Conservation (phyloP, 2,797 vertebrate genomes). For the Pagetopsis macropterus region DNA sequence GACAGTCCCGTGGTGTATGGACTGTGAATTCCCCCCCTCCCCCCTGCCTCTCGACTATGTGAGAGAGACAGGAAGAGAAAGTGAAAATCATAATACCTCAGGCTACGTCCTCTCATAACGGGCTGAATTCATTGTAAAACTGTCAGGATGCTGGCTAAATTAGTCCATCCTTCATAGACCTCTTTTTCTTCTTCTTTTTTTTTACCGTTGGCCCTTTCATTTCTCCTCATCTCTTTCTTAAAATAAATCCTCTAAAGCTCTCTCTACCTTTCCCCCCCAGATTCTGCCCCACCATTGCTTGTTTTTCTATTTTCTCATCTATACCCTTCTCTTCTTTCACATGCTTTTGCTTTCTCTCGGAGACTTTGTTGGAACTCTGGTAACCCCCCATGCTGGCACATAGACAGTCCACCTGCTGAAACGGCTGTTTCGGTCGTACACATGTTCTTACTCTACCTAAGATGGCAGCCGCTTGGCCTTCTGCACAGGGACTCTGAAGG, state of each 20-base stretch:
- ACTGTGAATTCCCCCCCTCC: slow-evolving; percentile 14
- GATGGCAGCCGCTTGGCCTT: slow-evolving; percentile 46
- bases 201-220: slow-evolving; percentile 15
- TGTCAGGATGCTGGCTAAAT: slow-evolving; percentile 28
- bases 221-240: not conserved
- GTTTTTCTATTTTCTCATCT: slow-evolving; percentile 6
- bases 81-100: slow-evolving; percentile 53
- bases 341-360: not conserved
- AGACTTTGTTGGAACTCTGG: not conserved
- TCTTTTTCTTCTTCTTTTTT: slow-evolving; percentile 16
- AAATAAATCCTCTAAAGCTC: slow-evolving; percentile 8
- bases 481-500: not conserved
- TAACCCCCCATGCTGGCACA: not conserved
- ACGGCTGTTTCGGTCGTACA: slow-evolving; percentile 5
- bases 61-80: slow-evolving; percentile 28
- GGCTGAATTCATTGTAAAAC: slow-evolving; percentile 40
- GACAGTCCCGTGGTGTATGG: slow-evolving; percentile 42
- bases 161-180: slow-evolving; percentile 15
- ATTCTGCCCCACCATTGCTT: slow-evolving; percentile 8
- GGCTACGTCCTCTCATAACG: slow-evolving; percentile 59
- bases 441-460: slow-evolving; percentile 16
- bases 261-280: slow-evolving; percentile 6
- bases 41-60: not conserved
- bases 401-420: not conserved
- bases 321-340: not conserved